Base-by-base conservation (phyloP, 2,797 vertebrate genomes). In the Vultur gryphus region DNA sequence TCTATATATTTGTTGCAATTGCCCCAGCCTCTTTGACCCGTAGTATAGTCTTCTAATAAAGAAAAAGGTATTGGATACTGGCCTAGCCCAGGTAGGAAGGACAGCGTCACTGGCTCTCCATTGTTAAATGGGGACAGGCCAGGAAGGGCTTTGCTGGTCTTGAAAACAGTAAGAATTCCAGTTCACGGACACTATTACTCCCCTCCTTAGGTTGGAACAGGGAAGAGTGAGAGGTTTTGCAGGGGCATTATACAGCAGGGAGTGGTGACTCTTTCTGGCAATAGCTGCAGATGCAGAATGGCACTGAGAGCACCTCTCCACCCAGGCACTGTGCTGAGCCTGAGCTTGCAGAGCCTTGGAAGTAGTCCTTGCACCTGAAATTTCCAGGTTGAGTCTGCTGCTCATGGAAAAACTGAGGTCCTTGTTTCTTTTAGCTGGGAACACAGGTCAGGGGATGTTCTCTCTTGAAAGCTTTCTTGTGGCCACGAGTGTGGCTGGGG, bases 21-120 rank as follows among this genome's bases (percentile, higher is more conserved):
- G 16, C 20, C 25, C 8, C 13, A n/a, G 16, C 10, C 18, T 58
- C 6, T 79, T 89, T 69, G 10, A 52, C 25, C 8, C 0, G 0
- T 43, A 33, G 9, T 21, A 19, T 28, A 25, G 20, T 46, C 14
- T 41, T 73, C 46, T 65, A 33, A 58, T 35, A 39, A 77, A 48
- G 5, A 28, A 65, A 33, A 80, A 24, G 1, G 1, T 64, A 19
- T 16, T 17, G 21, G 6, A 57, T 43, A 77, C 16, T 64, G 24
- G 3, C 21, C 28, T 67, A 54, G 16, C 7, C 28, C 12, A 35
- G 4, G 13, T 67, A 43, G 46, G 49, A 83, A 31, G 25, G 17
- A 48, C 28, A 21, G 13, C 2, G 2, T 35, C 16, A 44, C 35
- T 31, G 18, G 4, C 4, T 69, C 7, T 64, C 21, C 11, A 15